Base-by-base conservation (phyloP, 2,888 invertebrate species). In the Eristalis intricaria region DNA sequence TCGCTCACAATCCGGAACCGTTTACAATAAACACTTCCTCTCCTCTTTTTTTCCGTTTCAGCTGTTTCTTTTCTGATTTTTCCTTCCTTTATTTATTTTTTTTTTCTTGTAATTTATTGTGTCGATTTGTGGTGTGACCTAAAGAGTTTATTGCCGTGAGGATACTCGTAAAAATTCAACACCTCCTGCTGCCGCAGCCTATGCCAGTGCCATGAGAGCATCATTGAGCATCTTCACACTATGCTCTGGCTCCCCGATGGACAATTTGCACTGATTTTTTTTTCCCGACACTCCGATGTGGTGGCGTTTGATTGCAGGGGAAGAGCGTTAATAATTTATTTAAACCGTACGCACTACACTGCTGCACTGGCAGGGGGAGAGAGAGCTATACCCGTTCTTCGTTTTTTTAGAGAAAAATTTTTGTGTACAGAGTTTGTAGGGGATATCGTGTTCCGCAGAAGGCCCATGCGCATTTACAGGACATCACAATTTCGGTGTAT, bases 401-500 rank as follows among this genome's bases (percentile, higher is more conserved):
- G 8, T 32, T 32, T 58, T 70, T 78, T 74, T 66, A 19, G 70
- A 38, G 23, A 60, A 63, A 50, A 50, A 50, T 19, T 43, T 63
- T 70, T 61, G 68, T 69, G 77, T 82, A 82, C 82, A 77, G 60
- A 69, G 61, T 74, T 86, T 73, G 50, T 61, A 77, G 64, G 76
- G 73, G 82, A 74, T 58, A 77, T 82, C 68, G 61, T 50, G 26
- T 26, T 63, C 29, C n/a, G 26, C 32, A 8, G 63, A 63, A 77
- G 70, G 74, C 38, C 82, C 74, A 75, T 86, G 86, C 86, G 86
- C 86, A 86, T 75, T 50, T 50, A 83, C 56, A 83, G 61, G 78
- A 56, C 66, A 79, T 74, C 86, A 78, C 83, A 70, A 78, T 83
- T 86, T 77, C 43, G 35, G 83, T 86, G 78, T 86, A 83, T 71